Base-by-base conservation (phyloP, 2,888 invertebrate species). In the Drosophila subsilvestris region DNA sequence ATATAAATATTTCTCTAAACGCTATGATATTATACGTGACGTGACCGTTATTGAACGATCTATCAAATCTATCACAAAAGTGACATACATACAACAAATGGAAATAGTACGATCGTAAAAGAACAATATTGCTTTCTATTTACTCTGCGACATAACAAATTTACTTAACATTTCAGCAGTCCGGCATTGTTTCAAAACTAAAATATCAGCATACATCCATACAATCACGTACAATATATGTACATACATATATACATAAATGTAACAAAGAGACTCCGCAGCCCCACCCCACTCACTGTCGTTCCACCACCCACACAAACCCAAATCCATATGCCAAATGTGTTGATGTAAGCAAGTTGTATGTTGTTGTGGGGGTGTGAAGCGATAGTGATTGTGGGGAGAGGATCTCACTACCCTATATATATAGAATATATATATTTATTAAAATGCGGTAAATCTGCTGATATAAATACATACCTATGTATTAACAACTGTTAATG, bases 391-490 rank as follows among this genome's bases (percentile, higher is more conserved):
- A 37, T 14, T 5, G 37, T 4, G 12, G 32, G 32, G 32, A 2
- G 12, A 5, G 12, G 32, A 32, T 3, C 14, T 5, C 37, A 37
- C n/a, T 37, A 37, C 7, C 37, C 32, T 14, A 42, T 20, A 42
- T n/a, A 22, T 17, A 37, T 61, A 61, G n/a, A 45, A 55, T 10
- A 77, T 48, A 17, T 27, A 53, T 47, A 44, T 37, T 54, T 37
- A 44, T 14, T 9, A 58, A 42, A 53, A 57, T 20, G 18, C 18
- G 18, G 7, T 8, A 5, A 49, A 5, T 7, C 42, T 48, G n/a
- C 55, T 29, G 6, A 51, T 37, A 12, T 5, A 51, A 8, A 20
- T 20, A 27, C 22, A 20, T 20, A 27, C 22, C 18, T 20, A 51
- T 17, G 25, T 22, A 42, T 29, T 22, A 12, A 48, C 56, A 25